Conservation (phyloP, 2,113 vertebrate genomes). For the Apteryx owenii region DNA sequence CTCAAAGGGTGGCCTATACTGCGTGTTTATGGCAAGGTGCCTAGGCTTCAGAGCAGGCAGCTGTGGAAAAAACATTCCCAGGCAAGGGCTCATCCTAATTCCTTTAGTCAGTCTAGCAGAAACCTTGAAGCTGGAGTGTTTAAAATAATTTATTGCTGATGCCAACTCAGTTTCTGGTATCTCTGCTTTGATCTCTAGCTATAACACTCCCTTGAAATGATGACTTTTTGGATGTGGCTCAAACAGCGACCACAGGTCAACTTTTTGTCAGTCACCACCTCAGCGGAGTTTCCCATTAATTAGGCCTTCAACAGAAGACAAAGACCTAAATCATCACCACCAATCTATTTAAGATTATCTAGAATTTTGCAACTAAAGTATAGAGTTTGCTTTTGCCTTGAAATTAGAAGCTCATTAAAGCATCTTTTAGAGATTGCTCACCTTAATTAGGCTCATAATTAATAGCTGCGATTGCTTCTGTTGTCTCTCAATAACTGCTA, state of each 20-base stretch:
- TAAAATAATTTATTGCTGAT: background rate
- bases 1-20: background rate
- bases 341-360: background rate
- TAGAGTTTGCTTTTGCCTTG: background rate
- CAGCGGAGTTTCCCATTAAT: background rate
- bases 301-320: background rate
- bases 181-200: background rate
- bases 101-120: background rate
- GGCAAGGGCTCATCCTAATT: background rate
- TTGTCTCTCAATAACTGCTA: background rate
- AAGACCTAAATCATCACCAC: background rate
- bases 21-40: background rate
- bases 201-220: background rate
- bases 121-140: background rate
- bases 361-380: background rate
- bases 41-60: background rate
- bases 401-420: background rate
- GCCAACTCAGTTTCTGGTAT: background rate
- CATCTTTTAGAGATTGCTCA: background rate
- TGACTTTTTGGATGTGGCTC: background rate
- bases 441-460: background rate
- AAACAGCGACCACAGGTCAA: background rate
- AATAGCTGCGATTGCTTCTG: background rate
- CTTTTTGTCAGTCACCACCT: rapidly evolving
- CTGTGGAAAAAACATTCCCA: background rate